Conservation (phyloP, 1,140 invertebrate species). For the Calephelis virginiensis region DNA sequence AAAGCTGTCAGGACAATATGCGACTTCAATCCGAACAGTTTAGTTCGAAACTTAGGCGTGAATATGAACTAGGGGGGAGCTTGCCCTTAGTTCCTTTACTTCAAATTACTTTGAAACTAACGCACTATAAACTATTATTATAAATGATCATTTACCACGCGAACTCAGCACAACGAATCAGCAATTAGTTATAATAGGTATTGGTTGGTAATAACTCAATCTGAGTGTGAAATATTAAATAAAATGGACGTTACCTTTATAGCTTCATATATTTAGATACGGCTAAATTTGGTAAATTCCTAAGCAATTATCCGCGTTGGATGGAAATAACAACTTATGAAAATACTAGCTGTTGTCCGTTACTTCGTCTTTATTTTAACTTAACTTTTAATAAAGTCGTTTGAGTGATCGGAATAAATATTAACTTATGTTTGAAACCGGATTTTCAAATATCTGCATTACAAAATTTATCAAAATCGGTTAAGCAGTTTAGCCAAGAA, state of each 20-base stretch:
- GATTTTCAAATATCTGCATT: too few species aligned
- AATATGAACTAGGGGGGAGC: constrained; percentile 64
- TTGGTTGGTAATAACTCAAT: constrained; percentile 44
- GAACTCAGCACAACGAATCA: constrained; percentile 40
- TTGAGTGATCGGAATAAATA: too few species aligned
- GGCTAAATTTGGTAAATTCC: constrained; percentile 21
- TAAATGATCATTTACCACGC: constrained; percentile 31
- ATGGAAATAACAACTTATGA: background rate
- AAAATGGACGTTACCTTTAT: constrained; percentile 32
- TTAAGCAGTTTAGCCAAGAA: too few species aligned
- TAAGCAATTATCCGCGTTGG: background rate
- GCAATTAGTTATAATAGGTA: constrained; percentile 40
- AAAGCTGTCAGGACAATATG: constrained; percentile 68
- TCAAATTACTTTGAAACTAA: constrained; percentile 46
- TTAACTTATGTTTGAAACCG: too few species aligned
- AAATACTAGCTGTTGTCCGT: too few species aligned
- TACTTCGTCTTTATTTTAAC: too few species aligned
- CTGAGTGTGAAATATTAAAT: constrained; percentile 40
- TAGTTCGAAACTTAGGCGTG: constrained; percentile 49
- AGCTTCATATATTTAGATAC: constrained; percentile 31
- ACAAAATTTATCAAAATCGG: too few species aligned
- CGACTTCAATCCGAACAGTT: constrained; percentile 43
- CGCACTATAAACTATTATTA: constrained; percentile 33
- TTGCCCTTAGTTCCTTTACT: constrained; percentile 36
- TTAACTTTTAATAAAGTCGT: too few species aligned